Evolutionary conservation across 2,113 vertebrate species (phyloP).

Genomic region (Spheniscus mendiculus): DNA sequence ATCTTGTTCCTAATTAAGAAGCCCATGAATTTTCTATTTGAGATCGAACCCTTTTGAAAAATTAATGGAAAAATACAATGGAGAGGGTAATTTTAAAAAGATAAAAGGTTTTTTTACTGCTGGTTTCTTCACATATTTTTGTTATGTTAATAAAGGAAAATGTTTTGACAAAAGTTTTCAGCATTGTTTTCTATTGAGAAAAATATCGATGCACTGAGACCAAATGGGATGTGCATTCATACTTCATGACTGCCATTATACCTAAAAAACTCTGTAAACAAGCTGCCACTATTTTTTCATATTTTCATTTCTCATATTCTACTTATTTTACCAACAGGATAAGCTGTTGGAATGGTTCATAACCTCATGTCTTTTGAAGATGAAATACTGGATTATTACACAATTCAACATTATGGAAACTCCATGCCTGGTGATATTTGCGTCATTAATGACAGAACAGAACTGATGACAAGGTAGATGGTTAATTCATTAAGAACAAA

Average conservation of each 20-base stretch:
- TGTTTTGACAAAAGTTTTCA: background rate
- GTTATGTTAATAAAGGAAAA: background rate
- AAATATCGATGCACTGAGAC: background rate
- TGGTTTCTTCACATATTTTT: background rate
- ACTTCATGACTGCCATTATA: background rate
- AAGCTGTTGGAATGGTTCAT: background rate
- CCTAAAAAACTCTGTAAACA: background rate
- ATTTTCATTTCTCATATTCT: background rate
- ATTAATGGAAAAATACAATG: background rate
- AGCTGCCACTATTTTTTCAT: background rate
- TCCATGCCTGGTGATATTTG: background rate
- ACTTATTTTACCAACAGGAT: background rate
- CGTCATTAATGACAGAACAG: background rate
- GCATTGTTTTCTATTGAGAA: background rate
- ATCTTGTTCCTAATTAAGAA: background rate
- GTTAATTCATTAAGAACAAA: conserved; percentile 20
- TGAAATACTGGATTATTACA: background rate
- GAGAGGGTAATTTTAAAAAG: background rate
- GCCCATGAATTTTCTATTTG: background rate
- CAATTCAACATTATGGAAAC: background rate
- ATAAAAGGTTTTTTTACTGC: background rate
- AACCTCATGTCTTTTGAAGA: background rate
- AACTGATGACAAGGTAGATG: background rate
- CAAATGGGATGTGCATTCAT: background rate
- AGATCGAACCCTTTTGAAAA: background rate